Base-by-base conservation (phyloP, 2,797 vertebrate genomes). In the Enoplosus armatus region DNA sequence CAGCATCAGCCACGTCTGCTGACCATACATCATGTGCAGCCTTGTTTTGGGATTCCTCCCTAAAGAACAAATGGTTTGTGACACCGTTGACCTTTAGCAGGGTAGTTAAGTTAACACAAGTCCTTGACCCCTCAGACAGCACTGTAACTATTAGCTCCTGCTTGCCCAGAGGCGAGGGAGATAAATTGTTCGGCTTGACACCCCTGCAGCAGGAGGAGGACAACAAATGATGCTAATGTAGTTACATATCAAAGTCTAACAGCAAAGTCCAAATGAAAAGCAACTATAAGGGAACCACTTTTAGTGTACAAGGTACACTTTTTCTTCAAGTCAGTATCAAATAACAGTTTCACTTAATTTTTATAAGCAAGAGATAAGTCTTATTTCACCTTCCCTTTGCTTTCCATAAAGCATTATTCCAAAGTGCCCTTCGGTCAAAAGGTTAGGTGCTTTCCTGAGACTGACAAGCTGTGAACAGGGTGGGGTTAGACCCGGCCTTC, bases 121-220 rank as follows among this genome's bases (percentile, higher is more conserved):
- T 79, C 83, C 82, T 87, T 84, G 85, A 89, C 85, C 83, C 63
- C 11, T 73, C 76, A 43, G 56, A 74, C 71, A 63, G 74, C 71
- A 81, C 41, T 62, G 82, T 66, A 72, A 75, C 73, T 60, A 65
- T 82, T 61, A 83, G 72, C 72, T 61, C n/a, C 51, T 15, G 64
- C 41, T 77, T 73, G 69, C 41, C 74, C 63, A 41, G n/a, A 77
- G 59, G 64, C 1, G 0, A 59, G 8, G 29, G 18, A 77, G 72
- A 84, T 76, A 27, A 55, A 84, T 64, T 45, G 39, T 63, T 68
- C 59, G 59, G 53, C 43, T 63, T 41, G 26, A 72, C 72, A 41
- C 51, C 37, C n/a, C 37, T 70, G 64, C 35, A 64, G 72, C 31
- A 48, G 54, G 51, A 62, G 62, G 50, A 65, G 26, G 54, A 58